Conservation (phyloP, 2,113 vertebrate genomes). For the Nothobranchius kuhntae region DNA sequence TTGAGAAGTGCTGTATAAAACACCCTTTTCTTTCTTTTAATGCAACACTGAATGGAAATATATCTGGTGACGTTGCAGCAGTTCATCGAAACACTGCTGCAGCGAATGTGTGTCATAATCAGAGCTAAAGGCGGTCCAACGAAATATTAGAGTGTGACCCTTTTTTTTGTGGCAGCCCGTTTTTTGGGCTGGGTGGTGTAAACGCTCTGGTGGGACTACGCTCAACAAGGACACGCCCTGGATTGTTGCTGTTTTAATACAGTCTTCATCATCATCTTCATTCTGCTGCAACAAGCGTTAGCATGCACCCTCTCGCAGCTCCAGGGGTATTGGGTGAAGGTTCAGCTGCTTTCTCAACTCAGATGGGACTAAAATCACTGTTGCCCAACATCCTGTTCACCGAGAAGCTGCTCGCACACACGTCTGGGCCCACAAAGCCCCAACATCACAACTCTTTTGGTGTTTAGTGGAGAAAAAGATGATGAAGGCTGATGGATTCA, state of each 20-base stretch:
- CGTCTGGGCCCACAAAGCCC: not conserved
- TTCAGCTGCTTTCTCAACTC: conserved; percentile 46
- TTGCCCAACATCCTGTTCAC: conserved; percentile 32
- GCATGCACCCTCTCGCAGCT: conserved; percentile 17
- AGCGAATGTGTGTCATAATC: too few species aligned
- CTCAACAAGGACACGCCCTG: too few species aligned
- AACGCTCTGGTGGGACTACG: too few species aligned
- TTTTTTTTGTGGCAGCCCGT: too few species aligned
- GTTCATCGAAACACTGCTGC: too few species aligned
- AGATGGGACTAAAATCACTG: conserved; percentile 11
- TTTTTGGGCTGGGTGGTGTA: too few species aligned
- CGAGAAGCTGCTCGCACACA: conserved; percentile 18
- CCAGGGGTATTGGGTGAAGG: conserved; percentile 31
- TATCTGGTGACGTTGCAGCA: too few species aligned
- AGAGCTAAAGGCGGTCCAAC: too few species aligned
- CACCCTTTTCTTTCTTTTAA: too few species aligned
- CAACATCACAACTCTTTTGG: not conserved
- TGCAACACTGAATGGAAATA: too few species aligned
- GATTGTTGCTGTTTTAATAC: not conserved
- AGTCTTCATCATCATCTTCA: not conserved
- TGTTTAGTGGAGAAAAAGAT: not conserved
- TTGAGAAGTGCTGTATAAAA: too few species aligned
- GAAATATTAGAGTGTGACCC: too few species aligned
- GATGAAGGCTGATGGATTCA: not conserved
- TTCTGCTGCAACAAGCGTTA: not conserved